These are phyloP conservation scores for Forbesichthys papilliferus DNA, from an alignment of 2,113 vertebrate genomes.

Conservation along the genomic window DNA sequence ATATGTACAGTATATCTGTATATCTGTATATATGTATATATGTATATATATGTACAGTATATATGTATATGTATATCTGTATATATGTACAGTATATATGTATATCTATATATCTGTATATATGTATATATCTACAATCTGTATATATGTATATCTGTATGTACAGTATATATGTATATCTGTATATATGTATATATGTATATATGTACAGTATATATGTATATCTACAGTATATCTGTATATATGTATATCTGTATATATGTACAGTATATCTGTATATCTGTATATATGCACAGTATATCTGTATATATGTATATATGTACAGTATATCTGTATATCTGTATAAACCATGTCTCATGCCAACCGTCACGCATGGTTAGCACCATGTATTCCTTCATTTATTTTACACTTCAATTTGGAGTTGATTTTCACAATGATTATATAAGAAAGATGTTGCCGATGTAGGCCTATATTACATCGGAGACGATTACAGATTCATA, in stretches of 20 bases:
- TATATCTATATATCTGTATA: not conserved
- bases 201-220: not conserved
- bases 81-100: not conserved
- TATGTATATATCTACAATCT: not conserved
- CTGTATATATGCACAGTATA: too few relatives aligned
- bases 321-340: not conserved
- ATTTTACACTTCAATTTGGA: too few relatives aligned
- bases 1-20: not conserved
- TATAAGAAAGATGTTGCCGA: too few relatives aligned
- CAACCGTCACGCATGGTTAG: too few relatives aligned
- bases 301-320: not conserved
- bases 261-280: too few relatives aligned
- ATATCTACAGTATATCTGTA: too few relatives aligned
- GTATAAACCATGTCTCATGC: too few relatives aligned
- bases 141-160: not conserved
- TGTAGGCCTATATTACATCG: too few relatives aligned
- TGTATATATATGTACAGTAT: conserved; percentile 11
- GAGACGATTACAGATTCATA: not conserved
- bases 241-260: too few relatives aligned
- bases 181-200: not conserved
- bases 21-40: conserved; percentile 5
- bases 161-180: not conserved
- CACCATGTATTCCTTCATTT: too few relatives aligned
- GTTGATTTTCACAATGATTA: too few relatives aligned
- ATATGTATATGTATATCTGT: not conserved